Evolutionary conservation across 2,888 invertebrate species (phyloP), one percentile per base, ranked within the genome.

Genomic region (Physocephala rufipes): DNA sequence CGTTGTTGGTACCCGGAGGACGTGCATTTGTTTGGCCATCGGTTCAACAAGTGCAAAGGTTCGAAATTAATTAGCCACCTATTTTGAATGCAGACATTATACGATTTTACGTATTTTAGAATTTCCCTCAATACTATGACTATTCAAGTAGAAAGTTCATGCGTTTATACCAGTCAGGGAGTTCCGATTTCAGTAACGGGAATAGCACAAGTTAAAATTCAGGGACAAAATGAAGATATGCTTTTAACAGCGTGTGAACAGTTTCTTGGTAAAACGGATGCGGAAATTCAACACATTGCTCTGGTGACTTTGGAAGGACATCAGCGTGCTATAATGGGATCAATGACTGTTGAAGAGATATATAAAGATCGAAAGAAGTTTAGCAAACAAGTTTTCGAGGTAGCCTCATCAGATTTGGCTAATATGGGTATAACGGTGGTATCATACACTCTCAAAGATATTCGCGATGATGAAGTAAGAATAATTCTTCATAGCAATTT

Each of bases 71-170:
- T 59, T 36, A n/a, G n/a, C n/a, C 9, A 36, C 4, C 9, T 45
- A 65, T 51, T 53, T 67, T 51, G 15, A 28, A 43, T 36, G 16
- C n/a, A n/a, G n/a, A n/a, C n/a, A n/a, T n/a, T n/a, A n/a, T 51
- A 19, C 12, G 19, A n/a, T 7, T 3, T 49, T 28, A 26, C 12
- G 12, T 24, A 28, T 12, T 66, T 16, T 82, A 94, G 97, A 85
- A 96, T 98, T 84, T 96, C 96, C 7, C 88, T 98, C 78, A 98
- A 97, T 86, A 97, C 97, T 0, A 97, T 98, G 96, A 98, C 97
- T 1, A 90, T 98, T 68, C 95, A 95, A 86, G 97, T 98, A 70
- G 96, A 97, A 85, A 96, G 96, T 79, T 95, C 96, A 12, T 95
- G 95, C 68, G 97, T 98, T 7, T 97, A 97, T 86, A 97, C 97